Evolutionary conservation across 2,797 vertebrate species (phyloP).

Genomic region (Argyrosomus regius): DNA sequence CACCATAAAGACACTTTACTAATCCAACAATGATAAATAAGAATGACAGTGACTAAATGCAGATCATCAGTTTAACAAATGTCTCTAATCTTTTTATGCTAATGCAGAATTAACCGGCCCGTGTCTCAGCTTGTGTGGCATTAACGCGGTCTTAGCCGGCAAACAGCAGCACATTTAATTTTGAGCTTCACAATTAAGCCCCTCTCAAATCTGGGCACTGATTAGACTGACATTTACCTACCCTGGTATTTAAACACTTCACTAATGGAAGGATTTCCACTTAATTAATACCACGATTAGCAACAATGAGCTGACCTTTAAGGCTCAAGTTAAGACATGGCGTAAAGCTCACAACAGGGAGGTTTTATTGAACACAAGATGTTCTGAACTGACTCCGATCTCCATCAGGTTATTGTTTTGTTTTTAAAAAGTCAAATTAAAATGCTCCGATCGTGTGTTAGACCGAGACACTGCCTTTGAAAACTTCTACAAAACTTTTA

Average conservation of each 20-base stretch:
- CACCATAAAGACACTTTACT: neutral
- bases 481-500: neutral
- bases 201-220: conserved; percentile 12
- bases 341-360: neutral
- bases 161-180: conserved; percentile 12
- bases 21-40: neutral
- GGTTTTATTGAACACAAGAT: neutral
- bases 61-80: conserved; percentile 30
- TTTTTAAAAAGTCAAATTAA: neutral
- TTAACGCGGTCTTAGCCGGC: conserved; percentile 5
- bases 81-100: conserved; percentile 12
- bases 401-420: neutral
- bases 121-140: neutral
- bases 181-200: conserved; percentile 24
- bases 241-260: conserved; percentile 23
- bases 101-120: conserved; percentile 6
- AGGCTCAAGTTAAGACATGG: neutral
- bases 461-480: neutral
- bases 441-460: neutral
- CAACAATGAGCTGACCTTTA: conserved; percentile 28
- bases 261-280: conserved; percentile 30
- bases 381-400: neutral
- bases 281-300: conserved; percentile 42
- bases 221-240: conserved; percentile 56
- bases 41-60: neutral